phyloP scores from a whole-genome alignment of 2,113 vertebrate species.

The Hemichromis elongatus region DNA sequence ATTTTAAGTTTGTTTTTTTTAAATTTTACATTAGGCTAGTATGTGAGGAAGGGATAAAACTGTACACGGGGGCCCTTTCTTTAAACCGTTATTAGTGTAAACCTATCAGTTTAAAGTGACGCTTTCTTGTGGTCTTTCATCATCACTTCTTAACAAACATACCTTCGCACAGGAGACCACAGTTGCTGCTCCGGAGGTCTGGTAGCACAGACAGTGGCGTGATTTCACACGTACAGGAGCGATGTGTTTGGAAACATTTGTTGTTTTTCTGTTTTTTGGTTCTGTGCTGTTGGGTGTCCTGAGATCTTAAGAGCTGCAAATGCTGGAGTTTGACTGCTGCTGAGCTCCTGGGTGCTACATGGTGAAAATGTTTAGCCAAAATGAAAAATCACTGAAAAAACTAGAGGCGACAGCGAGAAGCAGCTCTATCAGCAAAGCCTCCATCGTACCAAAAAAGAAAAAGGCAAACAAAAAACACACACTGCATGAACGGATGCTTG shows the following conservation, averaged over 20 bases:
- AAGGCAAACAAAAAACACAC: background rate
- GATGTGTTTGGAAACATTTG: background rate
- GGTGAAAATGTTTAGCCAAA: background rate
- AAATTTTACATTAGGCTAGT: background rate
- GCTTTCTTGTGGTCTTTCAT: slow-evolving; percentile 1
- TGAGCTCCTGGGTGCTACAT: background rate
- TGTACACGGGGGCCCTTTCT: background rate
- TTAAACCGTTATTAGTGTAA: background rate
- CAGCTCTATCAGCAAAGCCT: background rate
- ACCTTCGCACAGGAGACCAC: background rate
- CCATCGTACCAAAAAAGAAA: slow-evolving; percentile 10
- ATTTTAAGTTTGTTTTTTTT: background rate
- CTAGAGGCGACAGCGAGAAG: background rate
- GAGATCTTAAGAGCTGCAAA: background rate
- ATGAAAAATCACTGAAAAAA: background rate
- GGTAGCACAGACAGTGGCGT: background rate
- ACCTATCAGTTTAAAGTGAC: background rate
- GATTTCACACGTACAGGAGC: background rate
- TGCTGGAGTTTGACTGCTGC: background rate
- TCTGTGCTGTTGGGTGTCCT: background rate
- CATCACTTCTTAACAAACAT: background rate
- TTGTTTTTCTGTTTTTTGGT: background rate
- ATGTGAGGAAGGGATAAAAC: slow-evolving; percentile 10
- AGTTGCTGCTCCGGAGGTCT: slow-evolving; percentile 8
- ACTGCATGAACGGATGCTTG: slow-evolving; percentile 30